A percentile compares a stretch with the other conserved stretches of the same genome.
phyloP scores from a whole-genome alignment of 2,797 vertebrate genomes.

The Epinephelus awoara region DNA sequence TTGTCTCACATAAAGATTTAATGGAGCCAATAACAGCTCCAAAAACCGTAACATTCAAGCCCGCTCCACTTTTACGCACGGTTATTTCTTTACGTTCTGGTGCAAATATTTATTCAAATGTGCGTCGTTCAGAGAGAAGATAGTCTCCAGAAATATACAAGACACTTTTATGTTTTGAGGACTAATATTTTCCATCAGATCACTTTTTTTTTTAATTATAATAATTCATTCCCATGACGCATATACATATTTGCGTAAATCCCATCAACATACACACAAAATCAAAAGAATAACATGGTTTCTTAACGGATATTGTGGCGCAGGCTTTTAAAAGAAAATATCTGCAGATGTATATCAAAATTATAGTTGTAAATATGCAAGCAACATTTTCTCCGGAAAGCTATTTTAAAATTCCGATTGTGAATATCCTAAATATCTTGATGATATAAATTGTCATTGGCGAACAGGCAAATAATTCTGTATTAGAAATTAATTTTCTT shows the following conservation, averaged over 20 bases:
- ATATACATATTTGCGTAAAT: conserved; percentile 19
- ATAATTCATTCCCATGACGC: background rate
- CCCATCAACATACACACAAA: background rate
- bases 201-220: background rate
- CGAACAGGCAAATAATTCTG: background rate
- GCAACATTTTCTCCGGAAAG: background rate
- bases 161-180: background rate
- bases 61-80: conserved; percentile 65
- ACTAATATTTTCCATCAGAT: conserved; percentile 6
- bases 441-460: background rate
- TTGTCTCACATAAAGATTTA: conserved; percentile 46
- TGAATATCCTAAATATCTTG: background rate
- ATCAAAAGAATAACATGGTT: background rate
- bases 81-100: conserved; percentile 32
- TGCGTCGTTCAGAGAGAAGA: background rate
- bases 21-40: conserved; percentile 22
- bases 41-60: conserved; percentile 22
- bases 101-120: conserved; percentile 42
- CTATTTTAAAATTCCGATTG: background rate
- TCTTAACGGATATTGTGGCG: background rate
- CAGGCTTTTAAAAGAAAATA: background rate
- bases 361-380: background rate
- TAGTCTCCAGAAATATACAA: conserved; percentile 12
- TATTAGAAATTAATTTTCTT: background rate
- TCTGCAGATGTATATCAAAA: background rate